Conservation (phyloP, 2,888 invertebrate genomes). For the Eurytoma californica region DNA sequence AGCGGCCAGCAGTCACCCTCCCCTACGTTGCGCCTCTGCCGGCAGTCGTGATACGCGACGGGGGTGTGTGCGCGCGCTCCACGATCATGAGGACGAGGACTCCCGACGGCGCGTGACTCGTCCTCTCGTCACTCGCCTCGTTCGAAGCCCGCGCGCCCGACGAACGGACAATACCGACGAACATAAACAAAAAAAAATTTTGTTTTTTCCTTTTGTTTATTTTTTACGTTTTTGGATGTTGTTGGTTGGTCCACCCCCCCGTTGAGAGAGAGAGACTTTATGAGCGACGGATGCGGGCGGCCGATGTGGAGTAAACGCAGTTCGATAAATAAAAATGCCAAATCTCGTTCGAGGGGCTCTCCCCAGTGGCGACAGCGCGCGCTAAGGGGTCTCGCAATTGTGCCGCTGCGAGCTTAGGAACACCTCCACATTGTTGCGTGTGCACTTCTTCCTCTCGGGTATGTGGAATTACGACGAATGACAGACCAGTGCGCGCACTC, state of each 20-base stretch:
- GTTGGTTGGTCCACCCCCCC: background rate
- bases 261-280: too few species aligned
- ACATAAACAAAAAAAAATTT: background rate
- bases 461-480: background rate
- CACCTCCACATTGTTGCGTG: background rate
- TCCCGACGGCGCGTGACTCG: background rate
- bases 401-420: background rate
- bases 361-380: background rate
- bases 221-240: background rate
- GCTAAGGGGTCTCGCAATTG: background rate
- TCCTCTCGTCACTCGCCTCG: background rate
- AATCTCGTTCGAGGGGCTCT: background rate
- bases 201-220: background rate
- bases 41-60: conserved; percentile 8
- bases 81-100: conserved; percentile 6
- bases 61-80: conserved; percentile 1
- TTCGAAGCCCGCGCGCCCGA: background rate
- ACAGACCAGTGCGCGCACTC: background rate
- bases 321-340: conserved; percentile 25
- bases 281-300: too few species aligned
- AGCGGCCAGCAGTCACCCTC: conserved; percentile 27
- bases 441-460: background rate
- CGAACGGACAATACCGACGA: background rate
- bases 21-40: conserved; percentile 17
- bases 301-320: background rate